These are phyloP conservation scores for Pantherophis alleghaniensis DNA, from an alignment of 2,797 vertebrate species.

Conservation along the genomic window DNA sequence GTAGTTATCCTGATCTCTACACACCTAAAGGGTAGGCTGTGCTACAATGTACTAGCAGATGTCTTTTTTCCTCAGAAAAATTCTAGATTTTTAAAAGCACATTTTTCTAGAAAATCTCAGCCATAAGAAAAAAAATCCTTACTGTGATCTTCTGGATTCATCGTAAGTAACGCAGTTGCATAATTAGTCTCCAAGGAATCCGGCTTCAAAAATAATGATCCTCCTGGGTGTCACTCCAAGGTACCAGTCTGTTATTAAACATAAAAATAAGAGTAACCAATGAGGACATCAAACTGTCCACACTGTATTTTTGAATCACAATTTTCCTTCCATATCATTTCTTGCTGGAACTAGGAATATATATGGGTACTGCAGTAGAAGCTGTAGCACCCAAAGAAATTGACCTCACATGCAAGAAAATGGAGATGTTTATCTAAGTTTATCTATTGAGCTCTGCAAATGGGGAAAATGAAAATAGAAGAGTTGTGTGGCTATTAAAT, in stretches of 20 bases:
- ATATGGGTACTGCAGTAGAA: background rate
- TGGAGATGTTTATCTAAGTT: background rate
- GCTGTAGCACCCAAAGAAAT: background rate
- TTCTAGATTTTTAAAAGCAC: background rate
- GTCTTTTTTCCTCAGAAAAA: background rate
- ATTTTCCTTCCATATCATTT: background rate
- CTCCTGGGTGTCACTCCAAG: background rate
- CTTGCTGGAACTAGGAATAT: background rate
- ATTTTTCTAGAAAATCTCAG: background rate
- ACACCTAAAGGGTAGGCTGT: background rate
- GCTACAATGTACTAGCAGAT: background rate
- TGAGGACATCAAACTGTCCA: background rate
- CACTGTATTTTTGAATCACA: background rate
- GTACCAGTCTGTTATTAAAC: background rate
- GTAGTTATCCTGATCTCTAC: no score
- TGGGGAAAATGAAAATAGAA: background rate
- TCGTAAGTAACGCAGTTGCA: background rate
- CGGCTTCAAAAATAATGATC: background rate
- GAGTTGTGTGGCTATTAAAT: background rate
- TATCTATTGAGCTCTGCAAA: background rate
- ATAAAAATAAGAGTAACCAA: background rate
- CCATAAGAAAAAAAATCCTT: background rate
- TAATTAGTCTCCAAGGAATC: constrained; percentile 3
- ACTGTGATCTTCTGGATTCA: background rate
- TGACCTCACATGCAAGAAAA: background rate